Base-by-base conservation (phyloP, 92 coral and sea anemone species). In the Bergia sp. region DNA sequence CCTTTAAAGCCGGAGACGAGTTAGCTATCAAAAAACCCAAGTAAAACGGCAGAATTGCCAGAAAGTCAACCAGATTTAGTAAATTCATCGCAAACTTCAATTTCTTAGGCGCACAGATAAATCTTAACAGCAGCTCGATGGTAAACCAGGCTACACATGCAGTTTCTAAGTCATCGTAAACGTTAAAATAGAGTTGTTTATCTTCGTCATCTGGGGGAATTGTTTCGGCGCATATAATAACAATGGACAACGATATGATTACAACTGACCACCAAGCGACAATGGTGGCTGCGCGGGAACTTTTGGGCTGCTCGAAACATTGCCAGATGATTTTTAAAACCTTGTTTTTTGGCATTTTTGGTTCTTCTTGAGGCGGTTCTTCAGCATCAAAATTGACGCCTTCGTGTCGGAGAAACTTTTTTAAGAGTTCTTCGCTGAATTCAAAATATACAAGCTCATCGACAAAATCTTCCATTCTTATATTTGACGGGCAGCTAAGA, bases 111-210 rank as follows among this genome's bases (percentile, higher is more conserved):
- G 96, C 93, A 47, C 93, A 95, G 57, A 93, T 39, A 15, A 96
- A 83, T 21, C 99, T 93, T 3, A 91, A 29, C 15, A 90, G 29
- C 12, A 94, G 85, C 89, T 96, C 99, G 40, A 93, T 41, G 0
- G 99, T 92, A 88, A 96, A 96, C 98, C 98, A 96, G 13, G 86
- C 58, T 10, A 96, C 94, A 23, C 98, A 95, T 1, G 92, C 91
- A 37, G 85, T 74, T 67, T 96, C 96, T 42, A 94, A 80, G 45
- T 90, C 64, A 55, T 82, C 55, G 87, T 93, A 91, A 44, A 84
- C 11, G 15, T 37, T 36, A 45, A 15, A 15, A 72, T 29, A 83
- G 20, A 9, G 29, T 42, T 82, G 76, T 29, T 49, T 72, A 45
- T 29, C 21, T 65, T 69, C 2, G 79, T 73, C 76, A 2, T 67